Conservation (phyloP, 2,113 vertebrate species). For the Ovis aries region DNA sequence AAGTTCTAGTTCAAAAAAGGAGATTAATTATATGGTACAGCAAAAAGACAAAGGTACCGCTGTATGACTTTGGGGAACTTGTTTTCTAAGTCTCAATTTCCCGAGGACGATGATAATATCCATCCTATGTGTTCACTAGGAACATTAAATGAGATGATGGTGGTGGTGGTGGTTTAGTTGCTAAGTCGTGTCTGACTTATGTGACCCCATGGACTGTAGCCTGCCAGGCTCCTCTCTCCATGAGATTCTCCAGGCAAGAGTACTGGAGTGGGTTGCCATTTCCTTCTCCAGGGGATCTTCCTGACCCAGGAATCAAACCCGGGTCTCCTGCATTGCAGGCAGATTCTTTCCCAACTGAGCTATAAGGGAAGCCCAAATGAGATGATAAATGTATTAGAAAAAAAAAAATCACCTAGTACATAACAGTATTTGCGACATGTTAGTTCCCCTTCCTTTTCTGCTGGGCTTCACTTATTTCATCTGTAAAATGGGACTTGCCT, state of each 20-base stretch:
- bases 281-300: neutral
- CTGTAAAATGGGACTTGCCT: neutral
- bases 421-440: neutral
- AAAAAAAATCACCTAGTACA: neutral
- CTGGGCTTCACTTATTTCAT: neutral
- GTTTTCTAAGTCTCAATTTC: neutral
- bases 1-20: neutral
- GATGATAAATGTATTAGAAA: neutral
- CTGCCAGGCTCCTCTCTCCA: neutral
- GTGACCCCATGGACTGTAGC: neutral
- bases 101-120: neutral
- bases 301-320: fast-evolving
- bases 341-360: neutral
- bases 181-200: neutral
- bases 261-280: neutral
- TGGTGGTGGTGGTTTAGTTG: neutral
- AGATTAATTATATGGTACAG: neutral
- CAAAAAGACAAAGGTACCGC: neutral
- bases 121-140: neutral
- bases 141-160: neutral
- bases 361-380: neutral
- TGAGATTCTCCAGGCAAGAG: neutral
- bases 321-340: neutral
- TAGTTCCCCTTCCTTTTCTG: neutral
- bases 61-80: neutral